Percentiles rank a stretch among this genome's conserved stretches.
phyloP scores from a whole-genome alignment of 2,797 vertebrate genomes.

The Naso thynnoides region DNA sequence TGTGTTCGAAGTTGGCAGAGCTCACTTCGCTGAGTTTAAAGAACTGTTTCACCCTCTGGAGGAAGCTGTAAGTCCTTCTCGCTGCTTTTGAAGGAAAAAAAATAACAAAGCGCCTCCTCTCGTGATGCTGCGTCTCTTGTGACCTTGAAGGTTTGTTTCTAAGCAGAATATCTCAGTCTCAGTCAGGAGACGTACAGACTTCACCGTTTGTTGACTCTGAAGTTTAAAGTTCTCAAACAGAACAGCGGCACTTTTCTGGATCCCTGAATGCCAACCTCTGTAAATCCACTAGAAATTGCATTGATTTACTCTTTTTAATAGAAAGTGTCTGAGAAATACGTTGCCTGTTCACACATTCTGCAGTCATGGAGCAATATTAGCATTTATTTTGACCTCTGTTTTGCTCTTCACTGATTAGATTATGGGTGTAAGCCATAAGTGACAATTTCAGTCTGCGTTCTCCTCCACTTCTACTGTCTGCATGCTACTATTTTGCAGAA shows the following conservation, averaged over 20 bases:
- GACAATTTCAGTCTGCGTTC: too few relatives aligned
- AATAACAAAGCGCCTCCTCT: slow-evolving; percentile 28
- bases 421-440: too few relatives aligned
- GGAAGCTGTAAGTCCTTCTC: slow-evolving; percentile 11
- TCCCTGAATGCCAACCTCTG: neutral
- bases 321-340: too few relatives aligned
- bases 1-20: slow-evolving; percentile 47
- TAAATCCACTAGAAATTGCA: neutral
- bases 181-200: neutral
- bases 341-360: neutral
- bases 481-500: too few relatives aligned
- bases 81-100: slow-evolving; percentile 44
- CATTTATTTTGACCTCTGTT: neutral
- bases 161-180: slow-evolving; percentile 9
- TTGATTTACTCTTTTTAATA: neutral
- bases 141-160: slow-evolving; percentile 17
- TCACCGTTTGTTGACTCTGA: neutral
- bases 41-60: neutral
- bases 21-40: slow-evolving; percentile 52
- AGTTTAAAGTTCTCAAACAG: neutral
- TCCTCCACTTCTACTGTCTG: too few relatives aligned
- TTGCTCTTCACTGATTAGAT: too few relatives aligned
- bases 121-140: slow-evolving; percentile 23
- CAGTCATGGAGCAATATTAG: neutral
- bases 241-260: neutral